Evolutionary conservation across 2,888 invertebrate genomes (phyloP).

Genomic region (Caenorhabditis sulstoni): DNA sequence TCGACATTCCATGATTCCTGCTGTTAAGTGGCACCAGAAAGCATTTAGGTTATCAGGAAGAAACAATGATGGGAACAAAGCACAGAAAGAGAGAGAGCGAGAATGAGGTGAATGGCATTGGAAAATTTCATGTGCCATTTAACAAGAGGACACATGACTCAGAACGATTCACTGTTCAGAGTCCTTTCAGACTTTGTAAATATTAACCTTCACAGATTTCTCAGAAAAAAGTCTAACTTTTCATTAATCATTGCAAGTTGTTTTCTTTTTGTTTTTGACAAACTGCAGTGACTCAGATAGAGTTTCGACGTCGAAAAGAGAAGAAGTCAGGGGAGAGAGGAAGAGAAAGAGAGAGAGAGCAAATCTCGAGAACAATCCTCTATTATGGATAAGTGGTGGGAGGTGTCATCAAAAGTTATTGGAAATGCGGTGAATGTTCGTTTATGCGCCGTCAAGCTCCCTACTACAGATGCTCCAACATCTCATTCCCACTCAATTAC

Average conservation of each 20-base stretch:
- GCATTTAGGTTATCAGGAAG: conserved; percentile 7
- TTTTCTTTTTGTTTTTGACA: too few species aligned
- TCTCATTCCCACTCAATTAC: conserved; percentile 70
- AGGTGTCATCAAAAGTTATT: conserved; percentile 57
- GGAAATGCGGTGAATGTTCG: conserved; percentile 52
- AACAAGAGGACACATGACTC: neutral
- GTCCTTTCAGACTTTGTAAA: too few species aligned
- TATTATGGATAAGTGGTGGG: conserved; percentile 57
- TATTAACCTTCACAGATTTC: too few species aligned
- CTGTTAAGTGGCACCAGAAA: neutral
- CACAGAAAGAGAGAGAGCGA: neutral
- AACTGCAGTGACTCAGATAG: neutral
- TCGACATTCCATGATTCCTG: neutral
- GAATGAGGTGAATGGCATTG: neutral
- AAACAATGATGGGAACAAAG: neutral
- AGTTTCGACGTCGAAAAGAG: neutral
- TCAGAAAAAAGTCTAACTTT: too few species aligned
- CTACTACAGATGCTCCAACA: conserved; percentile 58
- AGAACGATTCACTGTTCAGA: too few species aligned
- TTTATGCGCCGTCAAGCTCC: conserved; percentile 14
- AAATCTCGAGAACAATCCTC: conserved; percentile 54
- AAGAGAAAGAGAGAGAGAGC: neutral
- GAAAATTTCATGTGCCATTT: neutral
- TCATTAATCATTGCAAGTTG: too few species aligned
- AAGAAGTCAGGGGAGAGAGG: neutral